Base-by-base conservation (phyloP, 92 coral and sea anemone species). In the Phymanthus crucifer region DNA sequence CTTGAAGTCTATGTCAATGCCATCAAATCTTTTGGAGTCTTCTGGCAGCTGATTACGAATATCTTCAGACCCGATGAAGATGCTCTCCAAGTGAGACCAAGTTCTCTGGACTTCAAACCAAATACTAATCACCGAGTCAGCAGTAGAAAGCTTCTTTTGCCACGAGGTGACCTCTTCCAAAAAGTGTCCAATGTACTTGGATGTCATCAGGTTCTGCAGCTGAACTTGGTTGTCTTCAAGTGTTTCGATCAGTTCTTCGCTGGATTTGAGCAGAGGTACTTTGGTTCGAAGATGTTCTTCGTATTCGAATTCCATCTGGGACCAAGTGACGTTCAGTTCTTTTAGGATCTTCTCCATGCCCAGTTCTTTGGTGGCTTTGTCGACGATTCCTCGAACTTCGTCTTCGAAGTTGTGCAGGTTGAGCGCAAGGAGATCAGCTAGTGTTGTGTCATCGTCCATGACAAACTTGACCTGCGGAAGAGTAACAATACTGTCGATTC, bases 161-260 rank as follows among this genome's bases (percentile, higher is more conserved):
- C 99, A 95, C 43, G 93, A 73, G 0, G 99, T 90, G 27, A 95
- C 99, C 74, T 95, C 99, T 83, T 95, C 99, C 86, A 95, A 79
- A 86, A 95, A 93, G 83, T 93, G 99, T 29, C 99, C 99, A 56
- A 95, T 95, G 92, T 95, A 93, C 78, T 95, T 93, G 61, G 99
- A 95, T 19, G 99, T 95, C 90, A 95, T 95, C 47, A 95, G 88
- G 83, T 95, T 95, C 83, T 95, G 99, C 19, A 95, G 96, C 90
- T 95, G 99, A 33, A 95, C 99, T 92, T 95, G 99, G 84, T 95
- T 95, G 68, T 95, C 99, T 73, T 95, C 99, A 66, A 95, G 99
- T 40, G 99, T 95, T 71, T 95, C 99, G 46, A 95, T 95, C 54
- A 95, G 87, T 70, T 95, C 99, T 75, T 95, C 99, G 74, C 98